Conservation (phyloP, 2,888 invertebrate genomes). For the Bombylius discolor region DNA sequence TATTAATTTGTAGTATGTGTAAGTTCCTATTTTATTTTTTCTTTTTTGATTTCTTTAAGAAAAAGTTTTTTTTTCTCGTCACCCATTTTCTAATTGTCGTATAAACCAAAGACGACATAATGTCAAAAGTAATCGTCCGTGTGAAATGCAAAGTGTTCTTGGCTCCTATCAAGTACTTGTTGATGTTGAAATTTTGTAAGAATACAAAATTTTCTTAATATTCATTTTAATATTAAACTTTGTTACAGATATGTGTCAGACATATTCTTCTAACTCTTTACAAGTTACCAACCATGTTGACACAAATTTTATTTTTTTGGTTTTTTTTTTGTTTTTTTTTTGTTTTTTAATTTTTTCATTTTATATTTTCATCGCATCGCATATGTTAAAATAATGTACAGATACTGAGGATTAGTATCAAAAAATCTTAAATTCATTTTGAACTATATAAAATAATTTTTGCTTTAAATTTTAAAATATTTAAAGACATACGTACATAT, state of each 20-base stretch:
- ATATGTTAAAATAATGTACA: background rate
- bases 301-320: slow-evolving; percentile 1
- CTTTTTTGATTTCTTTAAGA: background rate
- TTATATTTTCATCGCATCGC: background rate
- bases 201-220: background rate
- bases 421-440: no score
- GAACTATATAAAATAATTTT: no score
- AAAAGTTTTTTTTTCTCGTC: background rate
- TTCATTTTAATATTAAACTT: background rate
- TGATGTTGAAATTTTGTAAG: background rate
- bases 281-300: slow-evolving; percentile 6
- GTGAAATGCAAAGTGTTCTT: background rate
- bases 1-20: no score
- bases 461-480: no score
- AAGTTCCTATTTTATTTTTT: background rate
- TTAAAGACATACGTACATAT: no score
- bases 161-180: background rate
- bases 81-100: background rate
- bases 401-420: background rate
- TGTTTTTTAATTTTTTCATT: background rate
- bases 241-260: background rate
- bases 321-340: background rate
- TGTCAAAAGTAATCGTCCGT: background rate
- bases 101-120: background rate
- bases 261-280: background rate